These are phyloP conservation scores for Camponotus pennsylvanicus DNA, from an alignment of 1,140 invertebrate genomes.

Conservation along the genomic window DNA sequence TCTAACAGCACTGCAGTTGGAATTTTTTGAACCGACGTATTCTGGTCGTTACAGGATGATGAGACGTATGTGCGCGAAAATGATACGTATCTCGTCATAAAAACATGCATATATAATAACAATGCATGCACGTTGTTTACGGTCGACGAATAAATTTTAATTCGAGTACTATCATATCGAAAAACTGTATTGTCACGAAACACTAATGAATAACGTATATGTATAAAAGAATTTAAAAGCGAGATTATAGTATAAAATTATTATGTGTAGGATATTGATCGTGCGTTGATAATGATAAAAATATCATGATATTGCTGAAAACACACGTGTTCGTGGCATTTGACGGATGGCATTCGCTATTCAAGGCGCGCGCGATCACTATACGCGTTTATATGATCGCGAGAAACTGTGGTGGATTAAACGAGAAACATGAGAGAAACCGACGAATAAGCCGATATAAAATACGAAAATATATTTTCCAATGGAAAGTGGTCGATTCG, in stretches of 20 bases:
- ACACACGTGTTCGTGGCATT: neutral
- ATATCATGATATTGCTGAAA: neutral
- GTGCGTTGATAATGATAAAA: neutral
- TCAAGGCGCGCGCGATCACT: constrained; percentile 25
- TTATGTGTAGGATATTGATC: neutral
- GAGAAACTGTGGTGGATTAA: constrained; percentile 44
- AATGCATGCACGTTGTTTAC: constrained; percentile 14
- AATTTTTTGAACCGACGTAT: constrained; percentile 52
- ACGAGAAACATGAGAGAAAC: constrained; percentile 37
- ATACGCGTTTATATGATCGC: constrained; percentile 6
- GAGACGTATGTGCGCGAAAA: neutral
- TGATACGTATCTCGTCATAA: constrained; percentile 17
- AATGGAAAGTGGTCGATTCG: constrained; percentile 51
- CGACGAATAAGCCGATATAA: constrained; percentile 52
- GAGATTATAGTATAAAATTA: neutral
- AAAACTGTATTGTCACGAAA: constrained; percentile 31
- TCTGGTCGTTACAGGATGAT: neutral
- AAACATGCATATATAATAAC: neutral
- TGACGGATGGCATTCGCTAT: constrained; percentile 36
- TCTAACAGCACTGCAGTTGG: constrained; percentile 28
- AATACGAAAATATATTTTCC: constrained; percentile 60
- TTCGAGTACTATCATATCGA: neutral
- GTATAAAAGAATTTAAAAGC: neutral
- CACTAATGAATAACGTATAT: neutral
- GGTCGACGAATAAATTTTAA: constrained; percentile 30